Percentiles rank a stretch among this genome's conserved stretches.
Evolutionary conservation across 2,113 vertebrate genomes (phyloP).

Genomic region (Hystrix cristata): DNA sequence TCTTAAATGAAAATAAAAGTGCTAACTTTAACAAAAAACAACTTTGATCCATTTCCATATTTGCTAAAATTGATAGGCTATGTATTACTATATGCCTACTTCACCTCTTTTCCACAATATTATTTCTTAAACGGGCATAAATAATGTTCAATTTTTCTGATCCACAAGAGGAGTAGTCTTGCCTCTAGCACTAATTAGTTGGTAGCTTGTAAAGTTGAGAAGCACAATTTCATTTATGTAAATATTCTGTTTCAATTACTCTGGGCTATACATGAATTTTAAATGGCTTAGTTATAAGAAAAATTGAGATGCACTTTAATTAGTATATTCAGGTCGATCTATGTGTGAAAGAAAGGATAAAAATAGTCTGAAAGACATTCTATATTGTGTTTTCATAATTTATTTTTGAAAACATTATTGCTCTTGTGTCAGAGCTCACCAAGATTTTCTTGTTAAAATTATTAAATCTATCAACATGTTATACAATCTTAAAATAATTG

Average conservation of each 20-base stretch:
- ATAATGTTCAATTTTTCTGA: constrained; percentile 79
- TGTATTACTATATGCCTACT: background rate
- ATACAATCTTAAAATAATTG: background rate
- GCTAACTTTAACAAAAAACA: constrained; percentile 69
- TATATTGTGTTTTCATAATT: background rate
- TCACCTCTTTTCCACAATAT: constrained; percentile 67
- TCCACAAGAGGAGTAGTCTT: constrained; percentile 73
- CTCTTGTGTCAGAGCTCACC: background rate
- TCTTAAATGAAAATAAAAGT: constrained; percentile 61
- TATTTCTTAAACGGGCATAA: constrained; percentile 71
- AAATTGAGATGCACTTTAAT: constrained; percentile 54
- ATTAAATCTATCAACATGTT: background rate
- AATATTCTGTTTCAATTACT: constrained; percentile 77
- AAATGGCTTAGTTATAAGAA: constrained; percentile 72
- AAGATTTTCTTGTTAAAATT: constrained; percentile 6
- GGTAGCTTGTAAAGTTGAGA: constrained; percentile 78
- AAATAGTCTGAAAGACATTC: constrained; percentile 25
- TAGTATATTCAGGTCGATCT: background rate
- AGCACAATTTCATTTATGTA: constrained; percentile 70
- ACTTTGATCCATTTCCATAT: constrained; percentile 7
- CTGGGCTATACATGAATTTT: constrained; percentile 54
- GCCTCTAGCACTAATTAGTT: constrained; percentile 83
- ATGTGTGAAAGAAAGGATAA: background rate
- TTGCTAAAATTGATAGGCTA: constrained; percentile 61
- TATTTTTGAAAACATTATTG: background rate